phyloP scores from a whole-genome alignment of 2,797 vertebrate species.

The Natrix natrix region DNA sequence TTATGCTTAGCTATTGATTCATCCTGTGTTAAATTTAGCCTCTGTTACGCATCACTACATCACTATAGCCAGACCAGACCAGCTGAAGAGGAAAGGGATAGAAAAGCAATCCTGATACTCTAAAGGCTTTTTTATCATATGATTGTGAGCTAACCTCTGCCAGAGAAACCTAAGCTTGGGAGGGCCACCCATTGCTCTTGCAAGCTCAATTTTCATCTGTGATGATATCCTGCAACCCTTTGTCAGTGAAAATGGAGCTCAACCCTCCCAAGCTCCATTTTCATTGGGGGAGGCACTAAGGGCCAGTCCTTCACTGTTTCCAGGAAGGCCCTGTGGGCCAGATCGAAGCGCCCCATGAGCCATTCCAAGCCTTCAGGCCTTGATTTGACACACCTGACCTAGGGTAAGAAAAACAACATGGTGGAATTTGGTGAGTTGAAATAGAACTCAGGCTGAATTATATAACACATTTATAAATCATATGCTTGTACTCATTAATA shows the following conservation, averaged over 20 bases:
- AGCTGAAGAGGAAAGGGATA: background rate
- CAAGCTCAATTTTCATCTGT: no score
- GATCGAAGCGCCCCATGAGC: no score
- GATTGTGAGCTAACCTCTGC: background rate
- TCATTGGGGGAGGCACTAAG: no score
- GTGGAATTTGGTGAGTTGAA: background rate
- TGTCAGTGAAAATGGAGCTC: no score
- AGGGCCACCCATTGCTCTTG: no score
- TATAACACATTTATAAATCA: background rate
- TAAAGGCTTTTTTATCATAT: background rate
- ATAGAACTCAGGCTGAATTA: background rate
- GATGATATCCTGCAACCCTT: no score
- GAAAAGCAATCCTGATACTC: background rate
- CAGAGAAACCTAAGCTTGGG: no score
- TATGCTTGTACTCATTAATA: background rate
- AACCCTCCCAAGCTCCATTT: no score
- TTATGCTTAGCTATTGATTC: background rate
- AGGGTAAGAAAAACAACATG: background rate
- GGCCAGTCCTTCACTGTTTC: no score
- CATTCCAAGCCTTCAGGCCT: no score
- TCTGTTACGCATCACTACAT: background rate
- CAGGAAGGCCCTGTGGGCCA: no score
- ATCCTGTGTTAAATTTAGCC: background rate
- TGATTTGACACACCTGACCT: background rate
- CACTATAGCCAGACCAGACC: background rate